Base-by-base conservation (phyloP, 2,888 invertebrate species). In the Steinernema carpocapsae region DNA sequence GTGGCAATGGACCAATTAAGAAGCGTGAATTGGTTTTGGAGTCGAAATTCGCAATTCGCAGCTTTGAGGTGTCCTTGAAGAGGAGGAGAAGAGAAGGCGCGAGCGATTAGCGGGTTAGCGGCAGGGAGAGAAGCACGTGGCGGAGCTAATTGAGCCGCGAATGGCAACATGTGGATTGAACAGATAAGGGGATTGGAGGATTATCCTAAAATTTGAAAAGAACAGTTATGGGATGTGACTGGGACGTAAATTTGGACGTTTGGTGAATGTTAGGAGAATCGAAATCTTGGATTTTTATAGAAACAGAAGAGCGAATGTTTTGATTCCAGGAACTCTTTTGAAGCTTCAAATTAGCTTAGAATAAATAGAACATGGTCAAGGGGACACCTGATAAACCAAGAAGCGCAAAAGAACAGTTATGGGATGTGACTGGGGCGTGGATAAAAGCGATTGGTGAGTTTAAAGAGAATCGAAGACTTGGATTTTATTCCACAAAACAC, bases 21-120 rank as follows among this genome's bases (percentile, higher is more conserved):
- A 64, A 32, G 64, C 64, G 64, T 64, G 64, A 64, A 64, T 64
- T 64, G 64, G 64, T 64, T 64, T 64, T 64, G n/a, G n/a, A n/a
- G 64, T 64, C 37, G 64, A 64, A 64, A 32, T 64, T 64, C 64
- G 22, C 32, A 64, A 52, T 64, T 64, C 26, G 12, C 48, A 48
- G n/a, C 37, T 48, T 17, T 3, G 37, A 29, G 26, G 17, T 19
- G 64, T 29, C 64, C 64, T 64, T 64, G 64, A 24, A 6, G 14
- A 43, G 12, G 56, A 56, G 14, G 24, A n/a, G 32, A 37, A 17
- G 64, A 64, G 64, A 64, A 64, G 22, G 24, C 26, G 64, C 17
- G 32, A 37, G 26, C 64, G 64, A 64, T 64, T 64, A 64, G 64
- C 64, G 64, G 64, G 32, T 64, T 64, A 64, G 32, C 48, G 29